Evolutionary conservation across 2,797 vertebrate species (phyloP), one percentile per base, ranked within the genome.

Genomic region (Spea hammondii): DNA sequence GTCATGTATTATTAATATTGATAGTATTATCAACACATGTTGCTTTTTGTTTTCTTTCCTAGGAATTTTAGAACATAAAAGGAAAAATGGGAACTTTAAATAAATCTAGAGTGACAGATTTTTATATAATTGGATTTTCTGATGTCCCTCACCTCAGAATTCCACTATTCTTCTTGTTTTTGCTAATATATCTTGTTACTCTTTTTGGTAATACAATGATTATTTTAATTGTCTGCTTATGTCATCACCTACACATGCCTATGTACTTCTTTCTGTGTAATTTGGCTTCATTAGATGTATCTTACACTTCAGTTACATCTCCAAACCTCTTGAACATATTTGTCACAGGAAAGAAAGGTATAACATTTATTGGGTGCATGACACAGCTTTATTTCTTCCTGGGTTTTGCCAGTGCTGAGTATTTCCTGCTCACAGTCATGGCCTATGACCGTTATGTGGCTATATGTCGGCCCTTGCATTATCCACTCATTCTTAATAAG

Each of bases 381-480:
- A 45, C 45, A 10, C 70, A 72, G 10, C 54, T 72, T 1, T 72
- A 72, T 60, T 59, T 72, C 6, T 72, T 59, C 44, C 6, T 59
- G 54, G 70, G 17, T 44, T 59, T 59, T 60, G 32, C 44, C 4
- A 59, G 54, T 49, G 13, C 55, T 1, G 70, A 71, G 44, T 57
- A 55, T 55, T 44, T 71, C 10, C 32, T 71, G 10, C 44, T 71
- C 10, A 57, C 70, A 12, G 32, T 57, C 8, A 71, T 71, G 70
- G 70, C 51, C 1, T 71, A 71, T 57, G 70, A 71, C n/a, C 9
- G 70, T 4, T 72, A 57, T 12, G 76, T 88, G 46, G 89, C 87
- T 70, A 85, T 90, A 79, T 88, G 88, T 74, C 84, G 80, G 66
- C 88, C 88, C 0, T 76, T 89, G 69, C 84, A 70, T 76, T 90